Evolutionary conservation across 2,797 vertebrate species (phyloP).

Genomic region (Melanotaenia nigrans): DNA sequence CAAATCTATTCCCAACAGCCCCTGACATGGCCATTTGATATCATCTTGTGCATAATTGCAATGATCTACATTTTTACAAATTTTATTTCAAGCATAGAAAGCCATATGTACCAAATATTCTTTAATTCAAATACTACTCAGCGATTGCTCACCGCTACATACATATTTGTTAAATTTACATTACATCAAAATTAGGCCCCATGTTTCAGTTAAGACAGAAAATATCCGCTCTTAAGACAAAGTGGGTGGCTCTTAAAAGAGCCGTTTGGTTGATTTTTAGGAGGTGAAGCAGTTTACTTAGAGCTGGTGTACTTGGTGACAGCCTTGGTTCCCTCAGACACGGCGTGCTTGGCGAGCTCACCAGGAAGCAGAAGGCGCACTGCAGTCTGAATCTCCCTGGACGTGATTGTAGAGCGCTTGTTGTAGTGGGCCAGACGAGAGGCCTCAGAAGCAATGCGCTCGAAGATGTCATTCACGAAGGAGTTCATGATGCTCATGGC

Average conservation of each 20-base stretch:
- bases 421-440: neutral
- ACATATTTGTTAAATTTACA: no score
- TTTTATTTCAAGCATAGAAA: no score
- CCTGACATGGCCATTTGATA: no score
- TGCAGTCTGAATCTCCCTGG: neutral
- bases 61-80: no score
- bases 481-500: conserved; percentile 2
- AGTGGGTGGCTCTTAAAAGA: conserved; percentile 16
- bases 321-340: neutral
- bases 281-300: neutral
- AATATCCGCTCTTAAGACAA: neutral
- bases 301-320: conserved; percentile 2
- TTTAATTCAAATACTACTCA: no score
- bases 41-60: no score
- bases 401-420: neutral
- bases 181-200: no score
- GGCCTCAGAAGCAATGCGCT: neutral
- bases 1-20: no score
- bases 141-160: no score
- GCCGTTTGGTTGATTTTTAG: neutral
- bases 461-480: neutral
- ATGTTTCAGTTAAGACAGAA: neutral
- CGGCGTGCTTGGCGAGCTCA: neutral
- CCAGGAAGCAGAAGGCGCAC: neutral
- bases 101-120: no score